A percentile compares a stretch with the other conserved stretches of the same genome.
phyloP scores from a whole-genome alignment of 2,888 invertebrate genomes.

The Bombylius major region DNA sequence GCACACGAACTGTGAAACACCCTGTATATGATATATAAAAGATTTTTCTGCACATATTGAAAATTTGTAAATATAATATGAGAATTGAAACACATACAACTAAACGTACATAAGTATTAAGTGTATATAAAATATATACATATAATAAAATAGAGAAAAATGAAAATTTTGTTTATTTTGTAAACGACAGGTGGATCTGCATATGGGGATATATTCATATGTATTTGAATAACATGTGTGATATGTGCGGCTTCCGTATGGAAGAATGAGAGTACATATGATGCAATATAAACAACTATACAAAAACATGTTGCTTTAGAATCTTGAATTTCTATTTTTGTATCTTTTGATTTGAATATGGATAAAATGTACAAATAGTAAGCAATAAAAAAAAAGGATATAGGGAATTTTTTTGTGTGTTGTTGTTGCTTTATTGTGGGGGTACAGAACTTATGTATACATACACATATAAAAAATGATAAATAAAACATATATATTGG shows the following conservation, averaged over 20 bases:
- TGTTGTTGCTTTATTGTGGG: no score
- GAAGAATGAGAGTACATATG: conserved; percentile 32
- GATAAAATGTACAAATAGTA: not conserved
- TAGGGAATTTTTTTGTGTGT: no score
- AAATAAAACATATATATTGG: no score
- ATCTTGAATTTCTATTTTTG: conserved; percentile 14
- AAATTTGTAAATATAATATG: not conserved
- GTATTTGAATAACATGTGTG: conserved; percentile 35
- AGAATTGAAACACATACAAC: no score
- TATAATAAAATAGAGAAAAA: not conserved
- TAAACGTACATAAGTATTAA: not conserved
- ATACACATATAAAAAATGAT: no score
- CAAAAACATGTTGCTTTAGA: conserved; percentile 12
- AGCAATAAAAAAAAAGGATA: no score
- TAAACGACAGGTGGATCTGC: not conserved
- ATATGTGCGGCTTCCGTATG: conserved; percentile 37
- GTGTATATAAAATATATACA: no score
- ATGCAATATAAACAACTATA: conserved; percentile 30
- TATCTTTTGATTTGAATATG: conserved; percentile 14
- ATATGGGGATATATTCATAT: conserved; percentile 27
- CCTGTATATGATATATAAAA: not conserved
- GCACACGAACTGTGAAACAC: no score
- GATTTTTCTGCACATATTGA: not conserved
- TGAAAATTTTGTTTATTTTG: not conserved
- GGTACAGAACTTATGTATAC: no score